Base-by-base conservation (phyloP, 1,140 invertebrate genomes). In the Nebria ingens region DNA sequence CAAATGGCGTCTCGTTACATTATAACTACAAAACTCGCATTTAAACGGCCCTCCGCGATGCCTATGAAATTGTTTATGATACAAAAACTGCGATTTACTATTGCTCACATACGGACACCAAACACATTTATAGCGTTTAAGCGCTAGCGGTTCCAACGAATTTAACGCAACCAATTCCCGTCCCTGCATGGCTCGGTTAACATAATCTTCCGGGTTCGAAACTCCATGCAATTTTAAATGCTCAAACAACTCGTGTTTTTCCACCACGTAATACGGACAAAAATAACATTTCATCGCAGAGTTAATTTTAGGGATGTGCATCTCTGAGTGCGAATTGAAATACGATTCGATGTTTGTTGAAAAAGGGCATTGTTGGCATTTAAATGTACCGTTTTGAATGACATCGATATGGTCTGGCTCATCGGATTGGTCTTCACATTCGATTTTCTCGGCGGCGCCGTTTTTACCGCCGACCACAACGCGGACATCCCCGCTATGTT, bases 31-130 rank as follows among this genome's bases (percentile, higher is more conserved):
- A 55, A 83, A 72, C 0, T 79, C 78, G 68, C 90, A 93, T 67
- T 88, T 86, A 69, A 86, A 91, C 20, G 82, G 81, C 2, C 79
- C 79, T 49, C 82, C 78, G 52, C 81, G 78, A 3, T 84, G 79
- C 38, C 85, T 79, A 65, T 93, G 89, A 64, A 92, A 87, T 66
- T 92, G 87, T 61, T 87, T 85, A 62, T 92, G 89, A 67, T 91
- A 89, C 59, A 87, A 78, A 63, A 84, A 89, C 66, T 92, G 88
- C 40, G 86, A 86, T 68, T 89, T 88, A 65, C 84, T 89, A 64
- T 89, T 86, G 21, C 84, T 87, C 56, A 85, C 84, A 67, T 88
- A 90, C 0, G 88, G 87, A 68, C 88, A 91, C 40, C 79, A 73
- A 0, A 76, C 73, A 63, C 87, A 91, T 62, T 78, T 79, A 66